Base-by-base conservation (phyloP, 92 coral and sea anemone genomes). In the Scolanthus callimorphus region DNA sequence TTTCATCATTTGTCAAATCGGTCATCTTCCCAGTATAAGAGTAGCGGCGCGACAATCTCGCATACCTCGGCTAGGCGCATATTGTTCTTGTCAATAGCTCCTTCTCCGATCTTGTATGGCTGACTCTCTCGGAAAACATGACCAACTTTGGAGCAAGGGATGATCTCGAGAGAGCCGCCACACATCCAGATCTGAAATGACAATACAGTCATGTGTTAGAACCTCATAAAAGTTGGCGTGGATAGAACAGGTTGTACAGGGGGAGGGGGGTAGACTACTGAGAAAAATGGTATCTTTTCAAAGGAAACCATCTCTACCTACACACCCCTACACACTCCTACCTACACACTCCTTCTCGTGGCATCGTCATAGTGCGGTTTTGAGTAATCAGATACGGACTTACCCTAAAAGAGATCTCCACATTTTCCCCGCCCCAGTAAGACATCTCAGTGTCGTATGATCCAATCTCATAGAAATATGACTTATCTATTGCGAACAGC, bases 381-480 rank as follows among this genome's bases (percentile, higher is more conserved):
- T n/a, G n/a, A n/a, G n/a, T n/a, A n/a, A n/a, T n/a, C n/a, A n/a
- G n/a, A n/a, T n/a, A 29, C 41, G 53, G 23, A 4, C 64, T 53
- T 54, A 94, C 99, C 89, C 99, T 83, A 51, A 94, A 94, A 9
- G 99, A 94, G 53, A 94, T 85, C 59, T 94, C 99, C 25, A 94
- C 83, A 54, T 94, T 94, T 51, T 94, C 99, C 37, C 99, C 97
- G 60, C 99, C 99, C 99, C 99, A 94, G 76, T 78, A 94, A 24
- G 96, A 84, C 99, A 94, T 94, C 13, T 81, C 90, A 1, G 92
- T 81, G 59, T 94, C 99, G 68, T 94, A 94, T 1, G 99, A 85
- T 1, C 99, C 99, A 55, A 94, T 78, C 52, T 89, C 79, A 66
- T 77, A 94, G 63, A 94, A 94, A 57, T 79, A 84, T n/a, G 56